phyloP scores from a whole-genome alignment of 2,797 vertebrate genomes.

The Scleropages formosus region DNA sequence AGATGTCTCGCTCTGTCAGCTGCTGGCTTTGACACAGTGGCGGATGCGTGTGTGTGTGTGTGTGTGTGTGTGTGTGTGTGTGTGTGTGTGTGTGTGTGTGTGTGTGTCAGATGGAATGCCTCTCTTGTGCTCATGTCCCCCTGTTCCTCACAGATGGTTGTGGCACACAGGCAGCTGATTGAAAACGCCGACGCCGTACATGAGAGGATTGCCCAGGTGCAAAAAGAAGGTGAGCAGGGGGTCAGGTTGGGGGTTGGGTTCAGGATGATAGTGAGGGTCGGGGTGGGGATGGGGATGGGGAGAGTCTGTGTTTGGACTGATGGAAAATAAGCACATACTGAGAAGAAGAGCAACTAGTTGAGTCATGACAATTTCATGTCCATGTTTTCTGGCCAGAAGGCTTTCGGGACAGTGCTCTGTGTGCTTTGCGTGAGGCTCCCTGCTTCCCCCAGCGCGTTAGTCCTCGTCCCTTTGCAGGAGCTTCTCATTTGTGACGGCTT shows the following conservation, averaged over 20 bases:
- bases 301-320: not conserved
- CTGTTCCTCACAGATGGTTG: slow-evolving; percentile 81
- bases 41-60: not conserved
- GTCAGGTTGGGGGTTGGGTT: no score
- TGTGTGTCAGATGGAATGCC: slow-evolving; percentile 17
- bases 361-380: not conserved
- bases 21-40: not conserved
- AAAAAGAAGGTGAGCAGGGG: slow-evolving; percentile 82
- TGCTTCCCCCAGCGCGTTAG: not conserved
- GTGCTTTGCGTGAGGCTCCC: not conserved
- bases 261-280: no score
- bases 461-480: not conserved
- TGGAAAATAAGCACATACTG: no score
- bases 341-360: not conserved
- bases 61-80: not conserved
- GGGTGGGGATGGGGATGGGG: no score
- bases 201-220: slow-evolving; percentile 88
- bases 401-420: not conserved
- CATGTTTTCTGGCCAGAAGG: not conserved
- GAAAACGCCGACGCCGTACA: slow-evolving; percentile 84
- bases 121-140: slow-evolving; percentile 19
- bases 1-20: slow-evolving; percentile 31
- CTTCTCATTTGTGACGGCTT: not conserved
- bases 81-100: slow-evolving; percentile 9
- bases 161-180: slow-evolving; percentile 87